Evolutionary conservation across 2,888 invertebrate species (phyloP), one percentile per base, ranked within the genome.

Genomic region (Sympetrum striolatum): DNA sequence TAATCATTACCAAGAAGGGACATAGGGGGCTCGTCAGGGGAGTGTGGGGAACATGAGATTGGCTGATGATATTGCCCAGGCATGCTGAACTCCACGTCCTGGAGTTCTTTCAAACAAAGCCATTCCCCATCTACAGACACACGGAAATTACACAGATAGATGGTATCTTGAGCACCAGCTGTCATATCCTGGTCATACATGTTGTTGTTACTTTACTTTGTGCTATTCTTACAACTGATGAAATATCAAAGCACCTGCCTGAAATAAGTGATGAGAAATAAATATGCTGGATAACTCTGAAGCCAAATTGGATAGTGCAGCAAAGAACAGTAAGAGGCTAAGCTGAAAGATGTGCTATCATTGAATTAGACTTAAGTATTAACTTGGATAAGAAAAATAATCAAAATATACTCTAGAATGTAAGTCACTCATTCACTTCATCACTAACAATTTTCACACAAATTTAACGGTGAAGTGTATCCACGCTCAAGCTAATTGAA

Each of bases 91-190:
- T 98, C 98, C 93, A 98, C 97, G 94, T 99, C 98, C 93, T 98
- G 98, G 91, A 99, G 95, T 94, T 99, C 98, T 94, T 98, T 98
- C 91, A 99, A 95, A 93, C 99, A 99, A 91, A 99, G 95, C 99
- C 99, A 99, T 94, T 99, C 99, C 91, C 99, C 99, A 93, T 99
- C 98, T 80, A 99, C 99, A 90, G 98, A 98, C 10, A 99, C 99
- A 91, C 99, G 97, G 94, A 99, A 99, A 94, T 99, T 99, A 95
- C 99, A 99, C 94, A 99, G 95, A 94, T 99, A 99, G 93, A 99
- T 98, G 91, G 98, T 99, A 94, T 99, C 98, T 94, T 98, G 98
- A 82, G 98, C 98, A 92, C 97, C 97, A 92, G 97, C 96, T 96
- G 97, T 96, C 93, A 86, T 86, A 60, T 86, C 86, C 86, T 86